Base-by-base conservation (phyloP, 1,140 invertebrate species). In the Pogonomyrmex californicus region DNA sequence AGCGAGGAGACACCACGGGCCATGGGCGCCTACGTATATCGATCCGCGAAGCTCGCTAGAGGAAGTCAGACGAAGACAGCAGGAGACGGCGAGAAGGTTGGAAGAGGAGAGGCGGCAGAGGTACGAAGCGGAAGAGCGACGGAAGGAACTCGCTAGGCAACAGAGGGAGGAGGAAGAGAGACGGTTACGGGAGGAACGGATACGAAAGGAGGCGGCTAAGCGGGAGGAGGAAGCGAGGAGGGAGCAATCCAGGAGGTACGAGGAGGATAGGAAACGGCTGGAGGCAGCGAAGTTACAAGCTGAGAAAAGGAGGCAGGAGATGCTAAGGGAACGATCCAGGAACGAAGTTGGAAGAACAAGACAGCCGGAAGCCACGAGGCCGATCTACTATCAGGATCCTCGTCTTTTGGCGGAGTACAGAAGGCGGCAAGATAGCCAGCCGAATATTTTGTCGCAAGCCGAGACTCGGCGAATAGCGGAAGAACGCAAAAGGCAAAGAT, bases 181-280 rank as follows among this genome's bases (percentile, higher is more conserved):
- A 9, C 70, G 65, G 51, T 54, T 36, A 49, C 36, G 14, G 4
- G 54, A 81, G 51, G 71, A 86, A 38, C 62, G 58, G 44, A 73
- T 68, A 12, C 85, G 70, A 30, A 86, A 49, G 12, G 88, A 88
- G 68, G 87, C 60, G 47, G 10, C 58, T n/a, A 91, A 85, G 30
- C 87, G 91, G 38, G 91, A 92, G 49, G 68, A 87, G 33, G 91
- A 93, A 44, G 23, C 36, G 30, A 86, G 85, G 6, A 87, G 81
- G 41, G 49, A 12, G 30, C 83, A 91, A 58, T 91, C 91, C 2
- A 89, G 85, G 1, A 77, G 75, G 17, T 90, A 89, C 63, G 91
- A 93, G 41, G 92, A 92, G 70, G 75, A 91, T n/a, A 87, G 91
- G 63, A 78, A 68, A 70, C 85, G 87, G 17, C 70, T 77, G n/a